Conservation (phyloP, 2,888 invertebrate species). For the Epinotia ramella region DNA sequence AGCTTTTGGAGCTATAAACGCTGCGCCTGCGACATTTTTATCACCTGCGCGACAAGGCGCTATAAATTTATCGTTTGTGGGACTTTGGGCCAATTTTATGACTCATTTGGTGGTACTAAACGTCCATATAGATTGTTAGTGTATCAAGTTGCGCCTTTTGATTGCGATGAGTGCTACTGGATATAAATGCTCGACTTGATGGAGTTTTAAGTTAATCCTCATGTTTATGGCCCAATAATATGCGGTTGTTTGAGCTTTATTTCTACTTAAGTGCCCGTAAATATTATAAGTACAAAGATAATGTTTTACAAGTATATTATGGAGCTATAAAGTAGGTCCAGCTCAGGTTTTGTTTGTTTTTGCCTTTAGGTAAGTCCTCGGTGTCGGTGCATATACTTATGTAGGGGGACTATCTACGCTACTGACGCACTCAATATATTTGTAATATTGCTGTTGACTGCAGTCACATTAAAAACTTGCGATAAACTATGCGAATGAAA, state of each 20-base stretch:
- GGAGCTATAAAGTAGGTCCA: background rate
- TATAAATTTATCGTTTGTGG: conserved; percentile 81
- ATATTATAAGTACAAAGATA: conserved; percentile 24
- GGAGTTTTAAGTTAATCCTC: conserved; percentile 38
- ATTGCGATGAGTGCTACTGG: conserved; percentile 56
- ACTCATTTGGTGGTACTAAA: conserved; percentile 79
- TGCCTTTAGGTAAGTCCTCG: background rate
- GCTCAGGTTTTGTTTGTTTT: background rate
- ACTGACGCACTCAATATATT: no score
- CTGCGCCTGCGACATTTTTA: conserved; percentile 70
- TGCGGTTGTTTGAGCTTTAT: conserved; percentile 35
- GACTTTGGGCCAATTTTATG: conserved; percentile 82
- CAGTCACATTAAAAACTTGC: no score
- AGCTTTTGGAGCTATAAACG: conserved; percentile 59
- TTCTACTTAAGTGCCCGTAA: conserved; percentile 33
- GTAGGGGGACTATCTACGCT: no score
- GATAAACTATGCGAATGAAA: no score
- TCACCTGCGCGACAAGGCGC: conserved; percentile 71
- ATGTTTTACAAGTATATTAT: conserved; percentile 19
- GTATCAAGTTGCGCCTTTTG: conserved; percentile 66
- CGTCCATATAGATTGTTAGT: conserved; percentile 65
- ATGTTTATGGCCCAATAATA: conserved; percentile 40
- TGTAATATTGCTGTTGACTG: no score
- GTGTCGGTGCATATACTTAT: no score
- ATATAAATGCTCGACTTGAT: conserved; percentile 39